A percentile compares a stretch with the other conserved stretches of the same genome.
phyloP scores from a whole-genome alignment of 2,113 vertebrate species.

The Chelonoidis abingdonii region DNA sequence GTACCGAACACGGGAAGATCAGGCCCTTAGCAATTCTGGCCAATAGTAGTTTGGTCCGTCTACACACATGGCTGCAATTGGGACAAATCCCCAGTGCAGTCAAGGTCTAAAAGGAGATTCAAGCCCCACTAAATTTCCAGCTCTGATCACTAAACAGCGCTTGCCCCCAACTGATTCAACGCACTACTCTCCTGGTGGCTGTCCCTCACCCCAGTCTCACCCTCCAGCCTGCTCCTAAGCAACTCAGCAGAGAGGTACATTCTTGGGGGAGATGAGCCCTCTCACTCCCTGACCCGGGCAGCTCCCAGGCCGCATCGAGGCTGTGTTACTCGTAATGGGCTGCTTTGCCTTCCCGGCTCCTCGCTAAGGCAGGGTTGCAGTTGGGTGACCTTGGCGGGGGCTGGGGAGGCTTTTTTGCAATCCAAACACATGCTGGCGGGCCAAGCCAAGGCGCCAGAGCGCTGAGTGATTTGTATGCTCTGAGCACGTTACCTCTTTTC shows the following conservation, averaged over 20 bases:
- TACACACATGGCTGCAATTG: neutral
- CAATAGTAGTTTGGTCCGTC: neutral
- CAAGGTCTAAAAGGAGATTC: neutral
- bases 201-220: neutral
- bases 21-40: too few species aligned
- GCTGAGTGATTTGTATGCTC: constrained; percentile 75
- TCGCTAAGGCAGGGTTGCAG: neutral
- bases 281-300: neutral
- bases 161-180: neutral
- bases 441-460: neutral
- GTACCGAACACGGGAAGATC: neutral
- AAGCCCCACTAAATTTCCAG: neutral
- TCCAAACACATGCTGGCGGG: constrained; percentile 59
- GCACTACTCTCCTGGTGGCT: neutral
- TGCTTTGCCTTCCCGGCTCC: neutral
- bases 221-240: neutral
- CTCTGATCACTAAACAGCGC: neutral
- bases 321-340: neutral
- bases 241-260: neutral
- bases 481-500: constrained; percentile 62
- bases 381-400: constrained; percentile 74
- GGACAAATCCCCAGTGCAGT: neutral
- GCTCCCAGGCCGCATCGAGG: neutral
- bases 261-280: too few species aligned
- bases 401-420: constrained; percentile 62